Evolutionary conservation across 2,888 invertebrate species (phyloP).

Genomic region (Bombyx huttoni): DNA sequence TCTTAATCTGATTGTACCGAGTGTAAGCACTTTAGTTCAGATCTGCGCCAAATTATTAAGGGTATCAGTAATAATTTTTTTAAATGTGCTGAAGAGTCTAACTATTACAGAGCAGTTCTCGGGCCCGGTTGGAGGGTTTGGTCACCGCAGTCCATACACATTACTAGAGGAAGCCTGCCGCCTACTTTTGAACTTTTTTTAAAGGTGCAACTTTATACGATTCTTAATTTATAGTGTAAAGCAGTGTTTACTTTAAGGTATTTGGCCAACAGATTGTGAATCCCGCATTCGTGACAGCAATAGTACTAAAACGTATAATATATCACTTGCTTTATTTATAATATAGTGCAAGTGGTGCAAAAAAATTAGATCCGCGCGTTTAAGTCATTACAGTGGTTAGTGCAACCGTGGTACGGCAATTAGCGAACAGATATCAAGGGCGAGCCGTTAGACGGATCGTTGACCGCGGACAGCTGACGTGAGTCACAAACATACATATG

Average conservation of each 20-base stretch:
- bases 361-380: background rate
- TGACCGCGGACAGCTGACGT: conserved; percentile 2
- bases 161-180: too few relatives aligned
- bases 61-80: too few relatives aligned
- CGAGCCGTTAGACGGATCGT: conserved; percentile 2
- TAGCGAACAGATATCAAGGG: conserved; percentile 2
- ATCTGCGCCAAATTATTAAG: too few relatives aligned
- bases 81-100: too few relatives aligned
- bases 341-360: too few relatives aligned
- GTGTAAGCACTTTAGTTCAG: too few relatives aligned
- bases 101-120: too few relatives aligned
- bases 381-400: background rate
- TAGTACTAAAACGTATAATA: background rate
- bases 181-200: too few relatives aligned
- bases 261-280: background rate
- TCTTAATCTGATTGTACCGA: too few relatives aligned
- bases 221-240: background rate
- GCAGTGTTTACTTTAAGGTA: background rate
- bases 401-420: background rate
- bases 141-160: too few relatives aligned
- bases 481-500: background rate
- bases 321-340: background rate
- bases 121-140: too few relatives aligned
- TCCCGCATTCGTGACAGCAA: background rate
- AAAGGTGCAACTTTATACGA: too few relatives aligned